Percentiles rank a stretch among this genome's conserved stretches.
These are phyloP conservation scores for Indicator indicator DNA, from an alignment of 2,113 vertebrate genomes.

Conservation along the genomic window DNA sequence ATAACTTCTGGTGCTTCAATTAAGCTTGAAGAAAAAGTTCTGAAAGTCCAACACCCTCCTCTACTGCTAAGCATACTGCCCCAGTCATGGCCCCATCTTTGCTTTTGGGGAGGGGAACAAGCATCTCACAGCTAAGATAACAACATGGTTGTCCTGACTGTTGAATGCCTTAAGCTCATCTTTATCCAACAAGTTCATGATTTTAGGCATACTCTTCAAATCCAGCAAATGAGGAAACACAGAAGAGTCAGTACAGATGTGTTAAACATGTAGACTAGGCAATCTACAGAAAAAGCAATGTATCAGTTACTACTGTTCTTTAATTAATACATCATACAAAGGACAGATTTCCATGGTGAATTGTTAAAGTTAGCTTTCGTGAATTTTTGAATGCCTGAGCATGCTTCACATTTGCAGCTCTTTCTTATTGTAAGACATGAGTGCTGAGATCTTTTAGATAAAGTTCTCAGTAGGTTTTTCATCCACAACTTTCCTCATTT, in stretches of 20 bases:
- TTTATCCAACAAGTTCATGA: not conserved
- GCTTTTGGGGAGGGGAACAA: not conserved
- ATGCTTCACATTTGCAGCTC: not conserved
- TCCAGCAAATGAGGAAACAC: not conserved
- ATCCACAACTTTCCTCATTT: not conserved
- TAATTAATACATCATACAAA: not conserved
- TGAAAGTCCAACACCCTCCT: not conserved
- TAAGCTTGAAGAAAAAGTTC: not conserved
- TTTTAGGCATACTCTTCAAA: not conserved
- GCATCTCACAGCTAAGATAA: not conserved
- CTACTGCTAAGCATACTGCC: not conserved
- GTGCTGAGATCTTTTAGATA: not conserved
- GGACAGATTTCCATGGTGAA: not conserved
- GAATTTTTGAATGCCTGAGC: not conserved
- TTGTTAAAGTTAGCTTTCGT: not conserved
- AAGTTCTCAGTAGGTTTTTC: not conserved
- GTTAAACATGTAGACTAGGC: not conserved
- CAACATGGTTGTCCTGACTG: accelerated
- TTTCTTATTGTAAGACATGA: not conserved
- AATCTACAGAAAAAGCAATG: not conserved
- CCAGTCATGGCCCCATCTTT: not conserved
- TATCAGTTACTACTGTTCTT: not conserved
- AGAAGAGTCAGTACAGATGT: not conserved
- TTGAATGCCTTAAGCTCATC: not conserved
- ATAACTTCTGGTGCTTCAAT: not conserved